A percentile compares a stretch with the other conserved stretches of the same genome.
phyloP scores from a whole-genome alignment of 2,113 vertebrate genomes.

The Chionomys nivalis region DNA sequence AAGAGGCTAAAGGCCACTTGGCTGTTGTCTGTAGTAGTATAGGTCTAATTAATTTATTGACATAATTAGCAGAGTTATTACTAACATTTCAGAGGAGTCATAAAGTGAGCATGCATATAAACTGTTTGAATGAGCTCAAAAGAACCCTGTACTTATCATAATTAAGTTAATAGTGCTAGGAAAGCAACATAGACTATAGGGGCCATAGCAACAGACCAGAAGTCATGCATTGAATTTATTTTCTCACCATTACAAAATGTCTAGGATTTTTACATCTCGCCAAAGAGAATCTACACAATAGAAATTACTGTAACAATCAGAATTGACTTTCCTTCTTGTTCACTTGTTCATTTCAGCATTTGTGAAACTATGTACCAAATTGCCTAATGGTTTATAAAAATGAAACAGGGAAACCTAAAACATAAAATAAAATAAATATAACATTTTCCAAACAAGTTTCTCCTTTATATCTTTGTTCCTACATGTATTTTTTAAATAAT shows the following conservation, averaged over 20 bases:
- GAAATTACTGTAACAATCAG: constrained; percentile 36
- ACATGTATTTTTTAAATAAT: background rate
- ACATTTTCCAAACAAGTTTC: background rate
- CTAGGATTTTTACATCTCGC: constrained; percentile 49
- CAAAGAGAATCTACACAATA: constrained; percentile 44
- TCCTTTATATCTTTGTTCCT: background rate
- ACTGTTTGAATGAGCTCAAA: constrained; percentile 52
- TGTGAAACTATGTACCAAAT: constrained; percentile 10
- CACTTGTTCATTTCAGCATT: constrained; percentile 7
- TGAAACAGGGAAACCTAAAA: background rate
- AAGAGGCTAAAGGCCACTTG: background rate
- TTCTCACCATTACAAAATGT: constrained; percentile 50
- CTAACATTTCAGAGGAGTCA: constrained; percentile 46
- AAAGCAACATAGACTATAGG: constrained; percentile 1
- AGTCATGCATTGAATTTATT: constrained; percentile 44
- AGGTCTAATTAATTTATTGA: constrained; percentile 54
- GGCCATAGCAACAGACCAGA: constrained; percentile 42
- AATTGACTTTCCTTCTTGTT: background rate
- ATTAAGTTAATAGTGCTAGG: constrained; percentile 66
- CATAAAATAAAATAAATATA: background rate
- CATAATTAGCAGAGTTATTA: constrained; percentile 64
- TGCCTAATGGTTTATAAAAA: background rate
- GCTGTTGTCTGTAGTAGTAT: background rate
- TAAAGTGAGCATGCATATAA: background rate
- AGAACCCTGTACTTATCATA: constrained; percentile 58